phyloP scores from a whole-genome alignment of 2,888 invertebrate species.

The Sinelater perroti region DNA sequence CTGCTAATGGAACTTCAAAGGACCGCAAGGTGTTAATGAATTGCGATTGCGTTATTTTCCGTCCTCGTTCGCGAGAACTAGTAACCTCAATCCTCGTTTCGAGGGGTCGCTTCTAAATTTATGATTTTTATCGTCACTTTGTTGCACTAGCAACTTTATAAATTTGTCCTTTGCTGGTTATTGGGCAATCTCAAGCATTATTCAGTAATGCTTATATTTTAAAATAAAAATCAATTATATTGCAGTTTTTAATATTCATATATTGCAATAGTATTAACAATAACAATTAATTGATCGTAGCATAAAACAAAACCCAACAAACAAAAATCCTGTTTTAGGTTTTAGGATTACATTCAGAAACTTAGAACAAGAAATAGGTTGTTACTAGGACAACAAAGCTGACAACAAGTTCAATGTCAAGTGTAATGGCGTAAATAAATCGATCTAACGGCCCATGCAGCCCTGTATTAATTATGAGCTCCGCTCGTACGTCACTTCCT shows the following conservation, averaged over 20 bases:
- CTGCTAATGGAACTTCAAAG: conserved; percentile 14
- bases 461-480: conserved; percentile 12
- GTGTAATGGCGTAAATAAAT: conserved; percentile 2
- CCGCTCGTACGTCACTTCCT: conserved; percentile 5
- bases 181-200: too few species aligned
- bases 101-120: too few species aligned
- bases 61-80: conserved; percentile 1
- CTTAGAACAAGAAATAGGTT: conserved; percentile 6
- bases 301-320: background rate
- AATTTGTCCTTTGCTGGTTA: too few species aligned
- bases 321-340: background rate
- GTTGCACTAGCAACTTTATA: too few species aligned
- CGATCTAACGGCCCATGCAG: conserved; percentile 12
- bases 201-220: too few species aligned
- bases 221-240: too few species aligned
- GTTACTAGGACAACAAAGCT: conserved; percentile 11
- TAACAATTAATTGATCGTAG: background rate
- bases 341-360: too few species aligned
- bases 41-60: conserved; percentile 10
- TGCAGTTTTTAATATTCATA: too few species aligned
- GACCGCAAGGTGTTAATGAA: conserved; percentile 12
- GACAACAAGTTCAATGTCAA: conserved; percentile 27
- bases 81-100: conserved; percentile 4
- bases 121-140: background rate
- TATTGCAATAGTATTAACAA: background rate